Percentiles rank a stretch among this genome's conserved stretches.
Conservation (phyloP, 2,888 invertebrate species). For the Eulithis prunata region DNA sequence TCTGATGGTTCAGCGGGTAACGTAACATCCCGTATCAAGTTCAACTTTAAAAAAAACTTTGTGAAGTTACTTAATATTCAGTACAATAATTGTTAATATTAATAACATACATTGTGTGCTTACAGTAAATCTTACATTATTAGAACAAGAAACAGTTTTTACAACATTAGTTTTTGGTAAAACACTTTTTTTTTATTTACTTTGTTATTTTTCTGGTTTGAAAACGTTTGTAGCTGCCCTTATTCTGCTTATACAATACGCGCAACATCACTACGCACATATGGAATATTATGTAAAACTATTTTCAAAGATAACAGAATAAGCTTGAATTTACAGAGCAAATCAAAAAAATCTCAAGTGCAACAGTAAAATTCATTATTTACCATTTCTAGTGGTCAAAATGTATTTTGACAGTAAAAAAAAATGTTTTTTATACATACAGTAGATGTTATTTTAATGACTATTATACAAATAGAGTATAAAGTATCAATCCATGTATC, state of each 20-base stretch:
- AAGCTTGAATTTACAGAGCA: no score
- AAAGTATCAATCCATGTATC: conserved; percentile 32
- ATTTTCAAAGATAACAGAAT: no score
- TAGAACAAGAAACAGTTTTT: conserved; percentile 53
- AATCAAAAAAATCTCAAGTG: neutral
- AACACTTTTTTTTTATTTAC: neutral
- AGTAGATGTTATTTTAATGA: neutral
- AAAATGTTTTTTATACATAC: neutral
- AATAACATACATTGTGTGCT: neutral
- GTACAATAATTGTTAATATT: no score
- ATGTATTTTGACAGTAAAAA: neutral
- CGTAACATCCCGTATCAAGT: no score
- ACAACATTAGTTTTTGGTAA: conserved; percentile 77
- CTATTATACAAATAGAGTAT: conserved; percentile 20
- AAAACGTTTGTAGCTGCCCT: conserved; percentile 11
- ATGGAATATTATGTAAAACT: no score
- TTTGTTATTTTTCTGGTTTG: neutral
- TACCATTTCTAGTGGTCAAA: neutral
- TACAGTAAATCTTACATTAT: conserved; percentile 32
- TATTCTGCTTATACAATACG: neutral
- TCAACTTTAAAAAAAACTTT: no score
- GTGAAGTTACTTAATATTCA: no score
- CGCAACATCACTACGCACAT: neutral
- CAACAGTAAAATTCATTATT: neutral
- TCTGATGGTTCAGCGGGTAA: no score